Conservation (phyloP, 2,113 vertebrate species). For the Morone chrysops region DNA sequence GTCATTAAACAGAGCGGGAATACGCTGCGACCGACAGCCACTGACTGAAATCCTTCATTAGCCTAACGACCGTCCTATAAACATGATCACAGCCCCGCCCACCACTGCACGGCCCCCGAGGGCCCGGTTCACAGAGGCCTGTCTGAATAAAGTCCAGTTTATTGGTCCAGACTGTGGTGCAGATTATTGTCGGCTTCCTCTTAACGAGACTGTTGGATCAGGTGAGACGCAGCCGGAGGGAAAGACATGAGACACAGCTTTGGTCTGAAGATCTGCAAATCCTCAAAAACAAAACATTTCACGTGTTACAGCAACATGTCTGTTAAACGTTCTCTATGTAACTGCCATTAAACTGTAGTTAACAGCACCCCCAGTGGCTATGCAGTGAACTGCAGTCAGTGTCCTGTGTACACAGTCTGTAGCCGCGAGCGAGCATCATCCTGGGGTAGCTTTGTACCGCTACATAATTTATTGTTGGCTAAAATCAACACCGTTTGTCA, state of each 20-base stretch:
- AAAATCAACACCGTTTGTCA: too few species aligned
- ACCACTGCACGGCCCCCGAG: slow-evolving; percentile 14
- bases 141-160: slow-evolving; percentile 35
- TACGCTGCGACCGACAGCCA: not conserved
- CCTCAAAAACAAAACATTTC: too few species aligned
- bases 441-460: too few species aligned
- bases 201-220: slow-evolving; percentile 19
- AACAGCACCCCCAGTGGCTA: too few species aligned
- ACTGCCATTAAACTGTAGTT: too few species aligned
- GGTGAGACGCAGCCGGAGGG: slow-evolving; percentile 18
- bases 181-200: slow-evolving; percentile 31
- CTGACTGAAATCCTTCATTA: slow-evolving; percentile 42
- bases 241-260: not conserved
- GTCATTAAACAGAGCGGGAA: slow-evolving; percentile 34
- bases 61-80: slow-evolving; percentile 42
- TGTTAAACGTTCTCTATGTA: too few species aligned
- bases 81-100: slow-evolving; percentile 18
- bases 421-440: too few species aligned
- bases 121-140: slow-evolving; percentile 15
- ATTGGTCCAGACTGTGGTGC: slow-evolving; percentile 27
- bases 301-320: too few species aligned
- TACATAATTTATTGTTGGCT: too few species aligned
- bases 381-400: too few species aligned
- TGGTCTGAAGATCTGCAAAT: not conserved
- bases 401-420: too few species aligned